These are phyloP conservation scores for Drosophila rellima DNA, from an alignment of 2,888 invertebrate genomes.

Conservation along the genomic window DNA sequence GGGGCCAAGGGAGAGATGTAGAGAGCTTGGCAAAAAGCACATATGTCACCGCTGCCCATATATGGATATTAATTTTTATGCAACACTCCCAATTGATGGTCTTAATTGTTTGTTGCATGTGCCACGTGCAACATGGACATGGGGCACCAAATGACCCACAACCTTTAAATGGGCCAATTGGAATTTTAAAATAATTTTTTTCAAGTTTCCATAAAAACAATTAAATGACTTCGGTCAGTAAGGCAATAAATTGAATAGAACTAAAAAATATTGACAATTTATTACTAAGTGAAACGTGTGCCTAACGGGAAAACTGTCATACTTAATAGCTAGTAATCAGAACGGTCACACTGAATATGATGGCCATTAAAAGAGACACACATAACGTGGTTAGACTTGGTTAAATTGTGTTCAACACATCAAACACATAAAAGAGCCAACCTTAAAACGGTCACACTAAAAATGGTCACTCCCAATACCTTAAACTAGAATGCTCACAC, in stretches of 20 bases:
- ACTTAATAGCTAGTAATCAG: not conserved
- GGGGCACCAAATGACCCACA: not conserved
- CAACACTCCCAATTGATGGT: conserved; percentile 71
- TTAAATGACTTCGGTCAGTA: conserved; percentile 17
- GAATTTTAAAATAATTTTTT: conserved; percentile 19
- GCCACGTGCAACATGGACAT: conserved; percentile 28
- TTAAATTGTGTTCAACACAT: not conserved
- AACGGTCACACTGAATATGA: conserved; percentile 10
- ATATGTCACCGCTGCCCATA: conserved; percentile 67
- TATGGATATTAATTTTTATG: conserved; percentile 76
- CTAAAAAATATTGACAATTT: conserved; percentile 5
- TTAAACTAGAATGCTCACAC: too few relatives aligned
- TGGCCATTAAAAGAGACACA: not conserved
- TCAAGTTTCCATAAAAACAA: conserved; percentile 21
- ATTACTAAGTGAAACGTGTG: conserved; percentile 14
- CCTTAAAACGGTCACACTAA: not conserved
- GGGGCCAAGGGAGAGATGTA: not conserved
- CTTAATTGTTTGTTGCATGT: conserved; percentile 60
- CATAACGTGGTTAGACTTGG: not conserved
- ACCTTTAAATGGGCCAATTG: conserved; percentile 12
- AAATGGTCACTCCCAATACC: not conserved
- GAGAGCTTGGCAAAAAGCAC: conserved; percentile 31
- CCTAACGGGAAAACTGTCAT: conserved; percentile 3
- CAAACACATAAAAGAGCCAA: too few relatives aligned
- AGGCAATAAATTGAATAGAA: conserved; percentile 17